Conservation (phyloP, 2,113 vertebrate genomes). For the Indri indri region DNA sequence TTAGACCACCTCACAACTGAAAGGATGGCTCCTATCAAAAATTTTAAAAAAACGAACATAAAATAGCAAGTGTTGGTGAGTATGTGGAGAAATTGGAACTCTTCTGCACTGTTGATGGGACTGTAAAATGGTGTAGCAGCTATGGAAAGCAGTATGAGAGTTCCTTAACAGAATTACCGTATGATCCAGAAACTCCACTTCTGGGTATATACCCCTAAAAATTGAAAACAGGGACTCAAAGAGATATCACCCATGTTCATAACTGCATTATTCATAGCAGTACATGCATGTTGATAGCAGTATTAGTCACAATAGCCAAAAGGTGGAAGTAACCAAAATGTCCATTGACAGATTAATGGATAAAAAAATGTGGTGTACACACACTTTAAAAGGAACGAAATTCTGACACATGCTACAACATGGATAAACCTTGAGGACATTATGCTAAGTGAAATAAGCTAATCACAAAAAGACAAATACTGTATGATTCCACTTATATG, state of each 20-base stretch:
- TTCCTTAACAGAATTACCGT: background rate
- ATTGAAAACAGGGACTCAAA: background rate
- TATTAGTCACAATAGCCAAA: background rate
- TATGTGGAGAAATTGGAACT: background rate
- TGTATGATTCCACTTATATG: background rate
- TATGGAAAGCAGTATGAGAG: background rate
- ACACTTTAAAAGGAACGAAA: background rate
- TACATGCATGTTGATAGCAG: background rate
- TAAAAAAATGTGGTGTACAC: background rate
- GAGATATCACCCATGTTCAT: background rate
- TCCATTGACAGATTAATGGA: background rate
- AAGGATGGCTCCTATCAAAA: background rate
- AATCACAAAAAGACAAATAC: background rate
- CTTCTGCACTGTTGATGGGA: background rate
- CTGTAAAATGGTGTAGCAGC: background rate
- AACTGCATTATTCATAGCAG: background rate
- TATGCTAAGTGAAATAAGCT: background rate
- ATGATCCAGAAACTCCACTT: background rate
- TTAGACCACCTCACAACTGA: background rate
- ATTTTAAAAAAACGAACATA: background rate
- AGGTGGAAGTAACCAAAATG: background rate
- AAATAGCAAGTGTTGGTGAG: background rate
- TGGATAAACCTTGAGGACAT: background rate
- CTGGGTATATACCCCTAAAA: background rate
- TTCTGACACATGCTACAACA: background rate